These are phyloP conservation scores for Vidua chalybeata DNA, from an alignment of 2,113 vertebrate genomes.

Conservation along the genomic window DNA sequence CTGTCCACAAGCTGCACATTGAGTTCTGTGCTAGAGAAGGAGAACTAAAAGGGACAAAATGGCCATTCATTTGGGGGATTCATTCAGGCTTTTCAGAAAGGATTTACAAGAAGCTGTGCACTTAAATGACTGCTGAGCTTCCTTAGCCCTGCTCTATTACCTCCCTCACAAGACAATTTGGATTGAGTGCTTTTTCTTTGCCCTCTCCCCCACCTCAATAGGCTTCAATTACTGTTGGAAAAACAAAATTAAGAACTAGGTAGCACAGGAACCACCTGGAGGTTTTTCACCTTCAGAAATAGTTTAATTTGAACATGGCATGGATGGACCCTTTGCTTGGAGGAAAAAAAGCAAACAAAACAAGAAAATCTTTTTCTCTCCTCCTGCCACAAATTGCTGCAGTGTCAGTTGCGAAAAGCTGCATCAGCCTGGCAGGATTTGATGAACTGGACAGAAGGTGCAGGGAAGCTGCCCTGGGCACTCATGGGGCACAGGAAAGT, in stretches of 20 bases:
- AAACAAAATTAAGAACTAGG: constrained; percentile 9
- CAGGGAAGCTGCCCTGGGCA: not conserved
- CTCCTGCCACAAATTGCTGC: not conserved
- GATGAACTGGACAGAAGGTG: not conserved
- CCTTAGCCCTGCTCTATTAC: constrained; percentile 49
- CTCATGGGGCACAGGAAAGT: not conserved
- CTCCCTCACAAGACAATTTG: constrained; percentile 36
- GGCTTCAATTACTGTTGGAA: not conserved
- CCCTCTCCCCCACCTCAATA: not conserved
- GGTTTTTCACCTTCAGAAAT: not conserved
- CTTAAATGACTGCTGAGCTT: constrained; percentile 62
- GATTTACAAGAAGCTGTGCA: constrained; percentile 60
- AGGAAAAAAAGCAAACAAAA: not conserved
- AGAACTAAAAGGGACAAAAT: constrained; percentile 55
- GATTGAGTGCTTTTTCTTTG: constrained; percentile 23
- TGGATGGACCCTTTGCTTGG: not conserved
- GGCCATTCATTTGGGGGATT: constrained; percentile 51
- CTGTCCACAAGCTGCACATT: constrained; percentile 42
- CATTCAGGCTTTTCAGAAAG: constrained; percentile 65
- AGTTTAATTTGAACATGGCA: not conserved
- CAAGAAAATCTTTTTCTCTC: not conserved
- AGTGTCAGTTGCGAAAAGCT: not conserved
- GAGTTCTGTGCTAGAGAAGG: constrained; percentile 39
- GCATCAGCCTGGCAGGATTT: not conserved
- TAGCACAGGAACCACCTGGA: not conserved